Percentiles rank a stretch among this genome's conserved stretches.
Conservation (phyloP, 2,797 vertebrate species). For the Iguana delicatissima region DNA sequence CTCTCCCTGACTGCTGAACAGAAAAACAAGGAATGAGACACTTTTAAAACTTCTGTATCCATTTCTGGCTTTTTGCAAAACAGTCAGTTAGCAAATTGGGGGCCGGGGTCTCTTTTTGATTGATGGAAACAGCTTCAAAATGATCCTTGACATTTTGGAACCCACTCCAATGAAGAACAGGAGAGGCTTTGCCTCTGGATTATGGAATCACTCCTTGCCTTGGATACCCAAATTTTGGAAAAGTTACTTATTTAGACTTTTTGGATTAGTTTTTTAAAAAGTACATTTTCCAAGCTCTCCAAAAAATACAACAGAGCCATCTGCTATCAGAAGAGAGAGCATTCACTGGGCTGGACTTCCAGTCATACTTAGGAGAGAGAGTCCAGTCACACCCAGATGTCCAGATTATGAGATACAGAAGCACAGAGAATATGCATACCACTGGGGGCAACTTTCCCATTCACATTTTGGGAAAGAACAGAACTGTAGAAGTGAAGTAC, state of each 20-base stretch:
- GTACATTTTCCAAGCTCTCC: no score
- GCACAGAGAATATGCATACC: no score
- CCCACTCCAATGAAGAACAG: background rate
- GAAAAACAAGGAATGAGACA: background rate
- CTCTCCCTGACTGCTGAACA: background rate
- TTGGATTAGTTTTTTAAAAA: no score
- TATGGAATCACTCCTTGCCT: background rate
- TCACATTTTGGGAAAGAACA: no score
- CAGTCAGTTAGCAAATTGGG: background rate
- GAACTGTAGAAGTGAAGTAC: background rate
- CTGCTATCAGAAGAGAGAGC: background rate
- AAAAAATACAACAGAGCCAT: background rate
- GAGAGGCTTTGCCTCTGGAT: background rate
- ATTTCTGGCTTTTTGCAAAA: background rate
- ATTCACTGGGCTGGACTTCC: background rate
- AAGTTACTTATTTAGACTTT: no score
- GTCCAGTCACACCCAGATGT: no score
- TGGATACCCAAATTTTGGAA: no score
- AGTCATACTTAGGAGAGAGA: no score
- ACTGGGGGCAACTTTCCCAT: no score
- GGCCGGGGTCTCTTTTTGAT: no score
- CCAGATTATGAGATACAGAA: no score
- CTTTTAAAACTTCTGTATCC: background rate
- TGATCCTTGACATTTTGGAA: background rate
- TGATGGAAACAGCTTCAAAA: background rate